These are phyloP conservation scores for Ctena decussata DNA, from an alignment of 2,888 invertebrate genomes.

Conservation along the genomic window DNA sequence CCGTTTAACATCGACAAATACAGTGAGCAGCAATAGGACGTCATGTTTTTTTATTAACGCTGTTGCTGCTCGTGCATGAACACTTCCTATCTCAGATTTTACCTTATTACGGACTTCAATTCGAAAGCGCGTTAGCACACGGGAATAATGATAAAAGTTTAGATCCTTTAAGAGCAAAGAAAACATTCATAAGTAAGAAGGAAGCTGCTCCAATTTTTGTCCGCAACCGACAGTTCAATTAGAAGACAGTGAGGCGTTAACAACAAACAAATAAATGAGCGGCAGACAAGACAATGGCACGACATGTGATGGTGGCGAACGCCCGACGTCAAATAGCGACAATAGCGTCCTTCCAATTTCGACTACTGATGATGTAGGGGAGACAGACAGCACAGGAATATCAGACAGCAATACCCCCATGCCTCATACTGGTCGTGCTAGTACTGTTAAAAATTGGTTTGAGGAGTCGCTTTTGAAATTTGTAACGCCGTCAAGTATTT, in stretches of 20 bases:
- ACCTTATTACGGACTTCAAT: neutral
- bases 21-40: too few species aligned
- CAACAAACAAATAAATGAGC: too few species aligned
- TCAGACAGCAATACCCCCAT: neutral
- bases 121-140: neutral
- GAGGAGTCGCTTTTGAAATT: slow-evolving; percentile 7
- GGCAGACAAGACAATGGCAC: neutral
- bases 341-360: neutral
- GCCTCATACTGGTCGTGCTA: neutral
- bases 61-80: neutral
- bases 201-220: neutral
- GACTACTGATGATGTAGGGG: neutral
- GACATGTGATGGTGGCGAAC: neutral
- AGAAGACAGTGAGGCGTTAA: too few species aligned
- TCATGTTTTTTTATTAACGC: neutral
- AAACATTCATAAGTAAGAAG: too few species aligned
- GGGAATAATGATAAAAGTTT: too few species aligned
- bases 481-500: neutral
- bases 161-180: too few species aligned
- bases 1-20: too few species aligned
- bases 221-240: neutral
- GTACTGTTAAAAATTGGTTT: neutral
- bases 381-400: neutral
- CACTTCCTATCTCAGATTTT: neutral
- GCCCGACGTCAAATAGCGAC: neutral